Base-by-base conservation (phyloP, 2,888 invertebrate genomes). In the Agrilus mali region DNA sequence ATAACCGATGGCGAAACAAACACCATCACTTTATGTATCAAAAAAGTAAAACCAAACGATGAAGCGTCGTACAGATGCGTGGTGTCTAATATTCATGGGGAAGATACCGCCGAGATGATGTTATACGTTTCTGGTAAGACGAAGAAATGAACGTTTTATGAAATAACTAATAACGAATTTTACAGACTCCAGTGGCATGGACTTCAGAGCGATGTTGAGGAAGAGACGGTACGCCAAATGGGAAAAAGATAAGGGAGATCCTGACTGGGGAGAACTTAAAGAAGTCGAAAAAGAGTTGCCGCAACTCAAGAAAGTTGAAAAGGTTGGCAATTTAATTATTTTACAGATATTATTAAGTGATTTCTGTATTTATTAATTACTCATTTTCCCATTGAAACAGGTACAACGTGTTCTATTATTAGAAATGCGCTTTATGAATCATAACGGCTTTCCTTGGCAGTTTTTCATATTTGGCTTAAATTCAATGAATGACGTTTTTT, bases 181-280 rank as follows among this genome's bases (percentile, higher is more conserved):
- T 13, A 7, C n/a, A 87, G 96, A 94, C 73, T 82, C 95, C 51
- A 93, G 93, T 70, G 94, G 94, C 54, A 88, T 97, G 86, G 98
- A 98, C 72, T 99, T 97, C 86, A 84, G 98, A 70, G 84, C 94
- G 50, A 86, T 97, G 86, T 76, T 98, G 57, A 95, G 94, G 71
- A 95, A 93, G 74, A 82, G 92, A 60, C 90, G 89, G 70, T 93
- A 93, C 67, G 86, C 86, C 58, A 88, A 90, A 75, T 93, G 92
- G 92, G 87, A 77, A 47, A 81, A 84, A 66, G 86, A 92, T 54
- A 86, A 95, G 55, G 86, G 83, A 41, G 93, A 94, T 58, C 86
- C 86, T 32, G 89, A 95, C 65, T 93, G 88, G 82, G 90, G 89
- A 53, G 86, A 92, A 57, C 77, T 96, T 47, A 95, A 95, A 68